phyloP scores from a whole-genome alignment of 2,797 vertebrate species.

The Sus cebifrons region DNA sequence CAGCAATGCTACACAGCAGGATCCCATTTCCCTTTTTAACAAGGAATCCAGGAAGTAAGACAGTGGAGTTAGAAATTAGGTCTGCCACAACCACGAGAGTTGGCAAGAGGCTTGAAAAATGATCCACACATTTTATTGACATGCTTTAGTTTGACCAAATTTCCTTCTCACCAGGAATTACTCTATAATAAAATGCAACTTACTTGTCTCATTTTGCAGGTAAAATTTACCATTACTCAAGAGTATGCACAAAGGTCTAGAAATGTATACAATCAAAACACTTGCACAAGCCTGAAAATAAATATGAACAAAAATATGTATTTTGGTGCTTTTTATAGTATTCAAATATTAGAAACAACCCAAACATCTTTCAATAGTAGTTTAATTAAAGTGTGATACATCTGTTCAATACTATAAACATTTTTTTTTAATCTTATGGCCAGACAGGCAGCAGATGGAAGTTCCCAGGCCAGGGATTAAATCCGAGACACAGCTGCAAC shows the following conservation, averaged over 20 bases:
- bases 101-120: not conserved
- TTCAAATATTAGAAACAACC: not conserved
- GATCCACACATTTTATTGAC: not conserved
- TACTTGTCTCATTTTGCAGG: conserved; percentile 14
- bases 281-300: conserved; percentile 18
- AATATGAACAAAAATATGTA: conserved; percentile 53
- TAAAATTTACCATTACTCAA: conserved; percentile 15
- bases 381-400: not conserved
- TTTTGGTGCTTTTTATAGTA: conserved; percentile 1
- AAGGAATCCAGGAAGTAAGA: not conserved
- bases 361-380: not conserved
- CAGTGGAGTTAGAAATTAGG: not conserved
- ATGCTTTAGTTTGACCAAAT: not conserved
- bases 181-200: conserved; percentile 47
- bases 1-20: no score
- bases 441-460: no score
- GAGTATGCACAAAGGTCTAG: not conserved
- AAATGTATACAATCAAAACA: conserved; percentile 27
- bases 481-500: no score
- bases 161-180: not conserved
- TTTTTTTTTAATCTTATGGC: not conserved
- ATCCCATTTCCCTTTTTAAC: not conserved
- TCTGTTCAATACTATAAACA: not conserved
- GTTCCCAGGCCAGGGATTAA: no score
- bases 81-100: not conserved